Conservation (phyloP, 2,888 invertebrate species). For the Diarsia dahlii region DNA sequence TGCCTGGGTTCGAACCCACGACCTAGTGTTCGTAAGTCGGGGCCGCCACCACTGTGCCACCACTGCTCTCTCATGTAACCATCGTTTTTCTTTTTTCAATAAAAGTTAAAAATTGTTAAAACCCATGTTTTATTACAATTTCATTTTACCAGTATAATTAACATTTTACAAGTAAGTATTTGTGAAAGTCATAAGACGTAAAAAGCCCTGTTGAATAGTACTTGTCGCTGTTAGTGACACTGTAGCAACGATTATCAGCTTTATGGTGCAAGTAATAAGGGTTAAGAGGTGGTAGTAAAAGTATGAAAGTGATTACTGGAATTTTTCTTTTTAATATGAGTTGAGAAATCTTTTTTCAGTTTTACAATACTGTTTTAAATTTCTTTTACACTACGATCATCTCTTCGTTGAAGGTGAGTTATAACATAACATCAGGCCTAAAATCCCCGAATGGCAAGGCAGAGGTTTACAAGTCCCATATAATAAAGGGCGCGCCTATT, state of each 20-base stretch:
- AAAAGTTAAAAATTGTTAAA: slow-evolving; percentile 60
- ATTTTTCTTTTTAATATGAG: slow-evolving; percentile 49
- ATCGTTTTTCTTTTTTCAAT: slow-evolving; percentile 61
- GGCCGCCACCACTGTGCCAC: no score
- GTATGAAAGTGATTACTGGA: slow-evolving; percentile 41
- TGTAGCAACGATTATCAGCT: slow-evolving; percentile 79
- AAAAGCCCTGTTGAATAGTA: slow-evolving; percentile 78
- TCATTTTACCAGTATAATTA: slow-evolving; percentile 71
- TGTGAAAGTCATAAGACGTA: slow-evolving; percentile 75
- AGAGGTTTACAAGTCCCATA: no score
- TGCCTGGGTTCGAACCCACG: no score
- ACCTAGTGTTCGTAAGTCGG: no score
- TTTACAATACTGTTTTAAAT: slow-evolving; percentile 20
- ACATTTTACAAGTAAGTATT: slow-evolving; percentile 72
- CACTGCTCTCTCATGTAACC: no score
- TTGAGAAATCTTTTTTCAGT: slow-evolving; percentile 20
- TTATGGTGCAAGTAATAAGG: slow-evolving; percentile 70
- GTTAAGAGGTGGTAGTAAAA: slow-evolving; percentile 51
- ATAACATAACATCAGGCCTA: no score
- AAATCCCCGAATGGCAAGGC: no score
- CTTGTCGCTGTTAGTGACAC: slow-evolving; percentile 77
- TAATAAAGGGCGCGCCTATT: no score
- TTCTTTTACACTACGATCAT: background rate
- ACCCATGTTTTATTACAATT: slow-evolving; percentile 58
- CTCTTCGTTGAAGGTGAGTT: no score